Evolutionary conservation across 2,797 vertebrate genomes (phyloP), one percentile per base, ranked within the genome.

Genomic region (Ceyx erithaca): DNA sequence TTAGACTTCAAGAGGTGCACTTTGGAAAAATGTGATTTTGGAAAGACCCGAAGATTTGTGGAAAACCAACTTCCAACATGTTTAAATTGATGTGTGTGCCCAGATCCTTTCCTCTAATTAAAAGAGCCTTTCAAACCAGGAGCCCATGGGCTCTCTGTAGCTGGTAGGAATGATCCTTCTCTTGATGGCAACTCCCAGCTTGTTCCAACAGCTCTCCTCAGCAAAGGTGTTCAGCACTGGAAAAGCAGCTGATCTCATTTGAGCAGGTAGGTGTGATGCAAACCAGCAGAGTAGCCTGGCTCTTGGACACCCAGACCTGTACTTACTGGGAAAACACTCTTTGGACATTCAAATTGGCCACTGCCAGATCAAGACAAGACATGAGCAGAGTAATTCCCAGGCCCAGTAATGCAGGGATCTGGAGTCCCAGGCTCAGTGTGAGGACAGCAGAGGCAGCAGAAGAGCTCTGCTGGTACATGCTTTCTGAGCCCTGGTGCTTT

Each of bases 211-310:
- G 33, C 82, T 48, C 76, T 85, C 79, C 71, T 66, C 62, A 88
- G 81, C 31, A 30, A 87, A 92, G 28, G 40, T 57, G 86, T 28
- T 61, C 68, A 30, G 51, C 87, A 82, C 72, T 25, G 25, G 64
- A 51, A 85, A 79, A 77, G 31, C 22, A 85, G 64, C 46, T 86
- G 69, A 94, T 67, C 88, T 89, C 84, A 88, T 26, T 84, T 95
- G 49, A 86, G 63, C 48, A 92, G 55, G 84, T 6, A 80, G 30
- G 58, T 57, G 49, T 67, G 66, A 94, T 26, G 25, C 25, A 75
- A n/a, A 94, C 23, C 31, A 77, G 41, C 41, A 66, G 33, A 61
- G 19, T 10, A 77, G n/a, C 9, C 31, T 33, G 46, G 12, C 6
- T 68, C 30, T 66, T 86, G 63, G 46, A 86, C 57, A 71, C 13